Percentiles rank a stretch among this genome's conserved stretches.
Evolutionary conservation across 2,888 invertebrate species (phyloP).

Genomic region (Mythimna pallens): DNA sequence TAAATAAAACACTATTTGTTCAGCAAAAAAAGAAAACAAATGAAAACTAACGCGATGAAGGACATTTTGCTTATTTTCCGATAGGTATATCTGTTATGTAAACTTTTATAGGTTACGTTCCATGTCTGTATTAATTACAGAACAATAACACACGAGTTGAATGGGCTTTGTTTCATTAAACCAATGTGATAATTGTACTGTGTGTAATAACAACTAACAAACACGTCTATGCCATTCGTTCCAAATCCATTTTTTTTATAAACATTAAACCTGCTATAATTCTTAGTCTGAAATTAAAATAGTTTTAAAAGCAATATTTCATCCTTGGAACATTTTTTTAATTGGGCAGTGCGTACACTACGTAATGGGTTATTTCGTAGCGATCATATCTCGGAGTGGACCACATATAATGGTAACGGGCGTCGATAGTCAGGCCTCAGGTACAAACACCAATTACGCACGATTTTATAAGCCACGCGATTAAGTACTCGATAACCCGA

Average conservation of each 20-base stretch:
- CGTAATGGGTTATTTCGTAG: conserved; percentile 39
- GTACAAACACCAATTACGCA: conserved; percentile 66
- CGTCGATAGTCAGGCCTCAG: conserved; percentile 62
- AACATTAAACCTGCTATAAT: conserved; percentile 3
- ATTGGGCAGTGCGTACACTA: conserved; percentile 50
- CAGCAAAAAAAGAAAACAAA: conserved; percentile 4
- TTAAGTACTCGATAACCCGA: conserved; percentile 62
- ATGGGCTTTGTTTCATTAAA: conserved; percentile 54
- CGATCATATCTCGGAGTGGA: conserved; percentile 58
- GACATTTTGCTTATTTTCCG: neutral
- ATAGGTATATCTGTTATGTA: neutral
- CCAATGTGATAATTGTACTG: conserved; percentile 32
- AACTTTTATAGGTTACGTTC: conserved; percentile 14
- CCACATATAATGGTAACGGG: conserved; percentile 65
- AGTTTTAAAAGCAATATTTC: conserved; percentile 58
- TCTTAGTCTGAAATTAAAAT: conserved; percentile 39
- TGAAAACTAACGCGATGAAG: neutral
- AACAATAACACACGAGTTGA: conserved; percentile 53
- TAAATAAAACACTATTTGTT: conserved; percentile 7
- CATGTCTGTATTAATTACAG: conserved; percentile 24
- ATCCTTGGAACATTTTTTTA: conserved; percentile 50
- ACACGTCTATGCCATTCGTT: conserved; percentile 4
- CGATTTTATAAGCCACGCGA: conserved; percentile 61
- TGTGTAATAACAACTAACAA: conserved; percentile 7
- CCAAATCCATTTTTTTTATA: conserved; percentile 19